Base-by-base conservation (phyloP, 2,888 invertebrate species). In the Branchipolynoe longqiensis region DNA sequence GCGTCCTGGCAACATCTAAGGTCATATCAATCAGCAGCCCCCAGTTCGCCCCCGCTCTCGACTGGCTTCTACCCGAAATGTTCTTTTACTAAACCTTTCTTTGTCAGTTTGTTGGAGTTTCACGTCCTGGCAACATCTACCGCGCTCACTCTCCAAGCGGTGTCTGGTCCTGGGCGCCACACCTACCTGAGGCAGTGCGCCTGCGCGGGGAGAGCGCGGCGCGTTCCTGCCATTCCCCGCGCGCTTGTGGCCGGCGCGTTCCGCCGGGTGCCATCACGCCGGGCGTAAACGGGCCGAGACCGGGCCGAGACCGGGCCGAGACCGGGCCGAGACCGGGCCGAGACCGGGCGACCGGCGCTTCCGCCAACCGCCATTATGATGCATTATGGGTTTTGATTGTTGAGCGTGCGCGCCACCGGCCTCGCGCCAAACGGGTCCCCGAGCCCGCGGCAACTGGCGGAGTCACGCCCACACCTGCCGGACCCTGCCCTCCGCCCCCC, bases 161-260 rank as follows among this genome's bases (percentile, higher is more conserved):
- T n/a, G n/a, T n/a, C n/a, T n/a, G n/a, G n/a, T n/a, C n/a, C n/a
- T n/a, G n/a, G n/a, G n/a, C n/a, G n/a, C n/a, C n/a, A n/a, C n/a
- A n/a, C n/a, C n/a, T n/a, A n/a, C n/a, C n/a, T n/a, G n/a, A n/a
- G n/a, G n/a, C n/a, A n/a, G n/a, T n/a, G n/a, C n/a, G n/a, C n/a
- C n/a, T n/a, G n/a, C n/a, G n/a, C n/a, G n/a, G n/a, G n/a, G n/a
- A n/a, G 62, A 25, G 25, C 25, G 41, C 54, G 4, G 78, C 36
- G 78, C 48, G n/a, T 48, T 48, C 48, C 28, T 28, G 18, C 31
- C 78, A 78, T 78, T 78, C 78, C 78, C 4, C 31, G 48, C 78
- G 78, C 78, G 41, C 54, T 48, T 78, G 78, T 78, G 78, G 78
- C 25, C 78, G 31, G 78, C 78, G 18, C 48, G 78, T 48, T 41